Evolutionary conservation across 2,797 vertebrate species (phyloP), one percentile per base, ranked within the genome.

Genomic region (Notolepis coatsorum): DNA sequence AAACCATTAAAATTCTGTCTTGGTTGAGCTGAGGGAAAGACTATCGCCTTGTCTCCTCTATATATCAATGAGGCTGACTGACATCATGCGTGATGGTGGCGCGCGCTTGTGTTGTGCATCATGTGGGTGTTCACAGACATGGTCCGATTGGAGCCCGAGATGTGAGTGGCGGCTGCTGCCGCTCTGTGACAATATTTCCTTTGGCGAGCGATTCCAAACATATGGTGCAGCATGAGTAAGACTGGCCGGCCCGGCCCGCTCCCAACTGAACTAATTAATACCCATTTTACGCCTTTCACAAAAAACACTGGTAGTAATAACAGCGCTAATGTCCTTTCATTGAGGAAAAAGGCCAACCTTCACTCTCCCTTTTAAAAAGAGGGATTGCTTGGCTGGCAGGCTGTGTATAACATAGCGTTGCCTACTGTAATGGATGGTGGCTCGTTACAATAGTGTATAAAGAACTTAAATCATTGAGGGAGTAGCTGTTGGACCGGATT

Each of bases 181-280:
- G 10, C 65, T 53, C 20, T 21, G 54, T 61, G 67, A 71, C 45
- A 48, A 56, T 86, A 77, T 90, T 90, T 90, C 66, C 56, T 87
- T 87, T 86, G 77, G 85, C 76, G 28, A 66, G 75, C 67, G 69
- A 68, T 75, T 79, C 77, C 65, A 73, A 82, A 84, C 81, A 86
- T 84, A 83, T 80, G 77, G 71, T 65, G 49, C 59, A 62, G 64
- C 77, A 84, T 74, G 81, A 87, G 80, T 73, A 82, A 83, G 79
- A 75, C 76, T 78, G 57, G 73, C 74, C 73, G 73, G 60, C 70
- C 35, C n/a, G n/a, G 46, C 66, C 70, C 50, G 71, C 65, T 88
- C 85, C 84, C 82, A 84, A 68, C 85, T 88, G 86, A 90, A 88
- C 77, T 85, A 81, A 90, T 90, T 80, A 84, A 85, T 84, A 78